A percentile compares a stretch with the other conserved stretches of the same genome.
Evolutionary conservation across 2,113 vertebrate species (phyloP).

Genomic region (Meles meles): DNA sequence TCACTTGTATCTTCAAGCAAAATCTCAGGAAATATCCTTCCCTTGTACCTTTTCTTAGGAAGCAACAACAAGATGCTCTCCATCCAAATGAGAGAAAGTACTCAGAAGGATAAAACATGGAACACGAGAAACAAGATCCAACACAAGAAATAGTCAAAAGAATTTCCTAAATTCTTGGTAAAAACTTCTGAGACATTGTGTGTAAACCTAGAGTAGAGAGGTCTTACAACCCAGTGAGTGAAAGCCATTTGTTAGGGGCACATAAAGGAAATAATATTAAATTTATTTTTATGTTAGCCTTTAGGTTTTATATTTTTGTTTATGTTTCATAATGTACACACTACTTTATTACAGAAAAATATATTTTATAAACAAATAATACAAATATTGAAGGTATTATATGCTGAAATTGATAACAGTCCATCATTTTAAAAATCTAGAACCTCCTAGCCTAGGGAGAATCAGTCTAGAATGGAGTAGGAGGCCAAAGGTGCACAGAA

Average conservation of each 20-base stretch:
- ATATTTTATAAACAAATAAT: constrained; percentile 30
- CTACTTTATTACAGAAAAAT: background rate
- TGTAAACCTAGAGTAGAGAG: background rate
- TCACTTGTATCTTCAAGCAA: background rate
- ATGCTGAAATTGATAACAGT: background rate
- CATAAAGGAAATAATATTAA: background rate
- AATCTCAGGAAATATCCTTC: background rate
- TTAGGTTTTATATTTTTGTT: background rate
- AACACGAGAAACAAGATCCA: background rate
- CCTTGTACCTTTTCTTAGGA: background rate
- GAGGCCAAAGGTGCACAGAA: background rate
- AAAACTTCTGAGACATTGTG: background rate
- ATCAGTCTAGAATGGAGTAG: background rate
- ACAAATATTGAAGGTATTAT: background rate
- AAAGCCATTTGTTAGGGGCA: background rate
- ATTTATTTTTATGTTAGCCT: background rate
- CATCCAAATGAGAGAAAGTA: background rate
- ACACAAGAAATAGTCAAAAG: background rate
- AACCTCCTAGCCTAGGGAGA: background rate
- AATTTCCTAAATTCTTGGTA: background rate
- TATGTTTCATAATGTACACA: background rate
- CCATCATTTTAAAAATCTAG: background rate
- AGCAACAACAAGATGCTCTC: background rate
- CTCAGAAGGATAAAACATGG: background rate
- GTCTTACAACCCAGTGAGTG: background rate